Base-by-base conservation (phyloP, 2,113 vertebrate genomes). In the Siniperca knerii region DNA sequence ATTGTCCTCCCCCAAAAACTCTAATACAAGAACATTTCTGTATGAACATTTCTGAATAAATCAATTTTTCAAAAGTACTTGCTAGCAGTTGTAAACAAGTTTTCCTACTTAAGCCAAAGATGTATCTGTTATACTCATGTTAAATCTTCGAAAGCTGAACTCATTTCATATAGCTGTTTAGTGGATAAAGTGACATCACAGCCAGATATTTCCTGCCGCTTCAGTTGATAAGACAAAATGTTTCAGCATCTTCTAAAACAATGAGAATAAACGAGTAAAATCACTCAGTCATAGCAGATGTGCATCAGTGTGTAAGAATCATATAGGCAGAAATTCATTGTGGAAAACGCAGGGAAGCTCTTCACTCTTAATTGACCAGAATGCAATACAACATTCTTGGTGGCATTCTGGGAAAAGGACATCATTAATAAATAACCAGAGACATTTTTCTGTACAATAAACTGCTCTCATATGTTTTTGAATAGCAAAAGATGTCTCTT, bases 1-100 rank as follows among this genome's bases (percentile, higher is more conserved):
- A 80, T 85, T 80, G 67, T 87, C 11, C 25, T 21, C 23, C 23
- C 16, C 35, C 5, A 11, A 64, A 25, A 12, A 69, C 57, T 37
- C 62, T 46, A 37, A 7, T 13, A 25, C 25, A 25, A 25, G 2
- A 29, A 18, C 25, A 25, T 25, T 25, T 25, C 33, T 18, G n/a
- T 7, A 48, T 2, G 4, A 66, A 65, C 50, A 44, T 4, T 25
- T 83, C 5, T 48, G 12, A 57, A 55, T 21, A 29, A 40, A 15
- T 48, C 6, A 25, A 25, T 62, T 23, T 69, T 48, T 77, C 44
- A 37, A 18, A 37, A 23, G 18, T 12, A 6, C 23, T 35, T 67
- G 44, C 33, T 37, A 23, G 10, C 25, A 12, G 5, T 42, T 75
- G 57, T 46, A 25, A 69, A 33, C 40, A 55, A 2, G 5, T 18